Evolutionary conservation across 2,113 vertebrate species (phyloP).

Genomic region (Zosterops hypoxanthus): DNA sequence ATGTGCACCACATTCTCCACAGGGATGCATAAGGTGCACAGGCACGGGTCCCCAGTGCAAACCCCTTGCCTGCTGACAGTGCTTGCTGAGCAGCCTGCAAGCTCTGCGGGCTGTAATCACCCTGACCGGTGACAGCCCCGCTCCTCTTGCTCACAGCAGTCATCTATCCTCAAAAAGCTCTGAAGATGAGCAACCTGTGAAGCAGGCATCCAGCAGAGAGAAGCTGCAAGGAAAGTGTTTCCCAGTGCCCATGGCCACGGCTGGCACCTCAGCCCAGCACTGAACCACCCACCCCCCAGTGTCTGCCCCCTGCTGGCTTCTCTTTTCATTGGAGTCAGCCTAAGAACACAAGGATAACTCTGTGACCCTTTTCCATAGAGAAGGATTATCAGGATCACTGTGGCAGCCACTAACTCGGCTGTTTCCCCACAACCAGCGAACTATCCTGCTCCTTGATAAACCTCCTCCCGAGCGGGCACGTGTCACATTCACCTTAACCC

Average conservation of each 20-base stretch:
- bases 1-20: neutral
- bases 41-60: accelerated
- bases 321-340: neutral
- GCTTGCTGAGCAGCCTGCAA: neutral
- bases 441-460: neutral
- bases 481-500: neutral
- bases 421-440: neutral
- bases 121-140: accelerated
- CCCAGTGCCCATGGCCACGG: accelerated
- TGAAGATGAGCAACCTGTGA: neutral
- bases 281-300: neutral
- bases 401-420: neutral
- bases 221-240: accelerated
- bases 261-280: neutral
- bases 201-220: neutral
- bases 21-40: neutral
- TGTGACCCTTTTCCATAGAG: neutral
- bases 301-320: neutral
- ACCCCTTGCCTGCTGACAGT: accelerated
- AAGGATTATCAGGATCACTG: neutral
- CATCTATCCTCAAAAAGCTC: neutral
- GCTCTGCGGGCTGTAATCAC: neutral
- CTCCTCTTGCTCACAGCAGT: neutral
- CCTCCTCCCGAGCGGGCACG: neutral
- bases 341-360: neutral